Evolutionary conservation across 1,140 invertebrate genomes (phyloP).

Genomic region (Vanessa tameamea): DNA sequence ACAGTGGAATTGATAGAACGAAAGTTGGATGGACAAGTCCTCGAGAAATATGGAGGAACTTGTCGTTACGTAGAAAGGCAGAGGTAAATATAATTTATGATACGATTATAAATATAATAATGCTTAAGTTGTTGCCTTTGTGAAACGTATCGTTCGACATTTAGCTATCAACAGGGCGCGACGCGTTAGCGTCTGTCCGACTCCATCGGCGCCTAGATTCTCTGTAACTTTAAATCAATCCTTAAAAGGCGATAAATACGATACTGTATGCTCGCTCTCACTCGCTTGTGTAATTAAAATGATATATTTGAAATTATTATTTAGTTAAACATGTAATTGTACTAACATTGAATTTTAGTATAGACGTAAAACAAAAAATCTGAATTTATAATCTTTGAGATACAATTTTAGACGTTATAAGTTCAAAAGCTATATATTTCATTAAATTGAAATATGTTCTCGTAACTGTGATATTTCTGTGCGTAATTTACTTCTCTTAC

Average conservation of each 20-base stretch:
- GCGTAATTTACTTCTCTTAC: constrained; percentile 17
- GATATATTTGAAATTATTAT: too few relatives aligned
- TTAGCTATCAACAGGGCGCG: constrained; percentile 42
- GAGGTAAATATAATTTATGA: constrained; percentile 56
- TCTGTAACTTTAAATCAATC: constrained; percentile 38
- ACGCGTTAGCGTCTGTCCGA: constrained; percentile 43
- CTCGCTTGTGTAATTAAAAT: constrained; percentile 4
- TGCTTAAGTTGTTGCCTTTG: not conserved
- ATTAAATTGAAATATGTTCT: not conserved
- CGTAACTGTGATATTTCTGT: constrained; percentile 26
- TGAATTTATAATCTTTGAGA: too few relatives aligned
- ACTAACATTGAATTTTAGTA: too few relatives aligned
- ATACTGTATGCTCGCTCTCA: constrained; percentile 6
- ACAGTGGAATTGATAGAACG: constrained; percentile 64
- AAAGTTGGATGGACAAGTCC: constrained; percentile 75
- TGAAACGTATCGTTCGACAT: constrained; percentile 46
- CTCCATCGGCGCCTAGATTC: constrained; percentile 49
- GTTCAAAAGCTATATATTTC: not conserved
- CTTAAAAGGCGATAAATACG: constrained; percentile 14
- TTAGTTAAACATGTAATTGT: too few relatives aligned
- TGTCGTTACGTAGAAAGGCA: constrained; percentile 72
- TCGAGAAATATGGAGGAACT: constrained; percentile 75
- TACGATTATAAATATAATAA: not conserved
- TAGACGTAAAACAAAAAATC: too few relatives aligned
- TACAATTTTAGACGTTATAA: not conserved